A percentile compares a stretch with the other conserved stretches of the same genome.
Evolutionary conservation across 2,797 vertebrate genomes (phyloP).

Genomic region (Pterois miles): DNA sequence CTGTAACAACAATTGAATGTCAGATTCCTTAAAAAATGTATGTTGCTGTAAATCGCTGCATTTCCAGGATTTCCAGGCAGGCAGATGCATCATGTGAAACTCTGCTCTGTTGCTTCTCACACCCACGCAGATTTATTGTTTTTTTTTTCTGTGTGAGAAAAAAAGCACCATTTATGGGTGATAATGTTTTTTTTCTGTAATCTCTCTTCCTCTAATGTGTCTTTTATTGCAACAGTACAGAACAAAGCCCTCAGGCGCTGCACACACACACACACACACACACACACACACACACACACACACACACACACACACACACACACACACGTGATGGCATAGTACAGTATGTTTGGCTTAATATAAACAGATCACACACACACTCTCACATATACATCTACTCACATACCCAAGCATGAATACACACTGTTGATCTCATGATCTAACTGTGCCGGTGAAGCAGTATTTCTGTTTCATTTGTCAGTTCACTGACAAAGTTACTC

Average conservation of each 20-base stretch:
- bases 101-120: constrained; percentile 68
- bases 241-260: constrained; percentile 70
- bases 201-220: constrained; percentile 80
- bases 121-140: constrained; percentile 70
- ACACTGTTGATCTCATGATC: constrained; percentile 28
- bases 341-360: constrained; percentile 49
- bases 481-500: constrained; percentile 52
- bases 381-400: not conserved
- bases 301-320: constrained; percentile 19
- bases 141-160: constrained; percentile 38
- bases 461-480: constrained; percentile 67
- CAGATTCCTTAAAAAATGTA: constrained; percentile 22
- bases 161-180: constrained; percentile 66
- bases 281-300: constrained; percentile 12
- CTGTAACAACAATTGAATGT: constrained; percentile 33
- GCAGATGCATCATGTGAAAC: constrained; percentile 59
- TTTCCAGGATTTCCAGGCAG: constrained; percentile 46
- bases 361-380: constrained; percentile 35
- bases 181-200: constrained; percentile 71
- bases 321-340: constrained; percentile 7
- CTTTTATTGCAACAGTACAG: constrained; percentile 81
- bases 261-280: constrained; percentile 25
- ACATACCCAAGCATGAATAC: not conserved
- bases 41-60: constrained; percentile 12
- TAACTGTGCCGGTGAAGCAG: constrained; percentile 42